Base-by-base conservation (phyloP, 2,888 invertebrate genomes). In the Cryptophagus acutangulus region DNA sequence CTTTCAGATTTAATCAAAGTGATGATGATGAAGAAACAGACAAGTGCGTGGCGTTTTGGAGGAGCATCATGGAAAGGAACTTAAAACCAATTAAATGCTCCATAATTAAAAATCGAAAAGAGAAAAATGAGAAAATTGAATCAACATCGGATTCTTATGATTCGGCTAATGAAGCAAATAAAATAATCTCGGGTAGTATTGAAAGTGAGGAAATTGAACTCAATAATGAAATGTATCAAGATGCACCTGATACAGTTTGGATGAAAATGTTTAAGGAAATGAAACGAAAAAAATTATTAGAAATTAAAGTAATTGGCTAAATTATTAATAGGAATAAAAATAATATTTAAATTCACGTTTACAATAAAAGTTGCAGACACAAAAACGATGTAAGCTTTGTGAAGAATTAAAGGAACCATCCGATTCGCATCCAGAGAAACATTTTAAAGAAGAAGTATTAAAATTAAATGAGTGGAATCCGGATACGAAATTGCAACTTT, bases 31-130 rank as follows among this genome's bases (percentile, higher is more conserved):
- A 47, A n/a, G 59, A 61, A 40, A 52, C 55, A 4, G 49, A 59
- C 37, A 61, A 61, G 49, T 61, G 61, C 36, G 51, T 61, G 12
- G 43, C 46, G 2, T 61, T 61, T 39, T 62, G 59, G 62, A 54
- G 51, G 36, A 53, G 48, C 15, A 52, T 61, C 1, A 50, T 61
- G 43, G 52, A 56, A 26, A 57, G 53, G 41, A 58, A 61, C 40
- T 41, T 61, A 38, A 51, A 48, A 16, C 61, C 61, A 1, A 48
- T 62, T 15, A 61, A 61, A 38, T 60, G 59, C 33, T 47, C 51
- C 3, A 44, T 61, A 15, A 50, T 59, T 15, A 53, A 46, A 31
- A 42, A 38, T 9, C 18, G 15, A 34, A 34, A 6, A 33, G 40
- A 16, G 9, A 33, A n/a, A 33, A 26, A 36, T 6, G n/a, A 10